A percentile compares a stretch with the other conserved stretches of the same genome.
Conservation (phyloP, 2,888 invertebrate species). For the Terebella lapidaria region DNA sequence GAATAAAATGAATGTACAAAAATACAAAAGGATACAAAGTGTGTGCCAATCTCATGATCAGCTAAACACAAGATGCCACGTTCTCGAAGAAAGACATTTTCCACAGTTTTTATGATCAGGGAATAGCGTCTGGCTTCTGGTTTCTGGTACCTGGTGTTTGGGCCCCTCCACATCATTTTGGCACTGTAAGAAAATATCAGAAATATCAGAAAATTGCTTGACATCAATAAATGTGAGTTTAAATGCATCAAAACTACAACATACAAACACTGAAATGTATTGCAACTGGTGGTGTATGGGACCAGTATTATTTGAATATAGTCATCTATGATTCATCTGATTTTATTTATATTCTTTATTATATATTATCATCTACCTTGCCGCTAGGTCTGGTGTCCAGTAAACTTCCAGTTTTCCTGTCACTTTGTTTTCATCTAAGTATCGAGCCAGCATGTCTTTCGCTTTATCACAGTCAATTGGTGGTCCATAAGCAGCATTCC, state of each 20-base stretch:
- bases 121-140: conserved; percentile 45
- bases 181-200: conserved; percentile 32
- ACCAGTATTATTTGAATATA: too few species aligned
- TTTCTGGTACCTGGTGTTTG: conserved; percentile 34
- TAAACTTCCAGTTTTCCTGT: conserved; percentile 44
- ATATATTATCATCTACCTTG: conserved; percentile 39
- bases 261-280: too few species aligned
- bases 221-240: too few species aligned
- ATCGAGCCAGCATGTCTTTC: conserved; percentile 37
- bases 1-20: too few species aligned
- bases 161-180: conserved; percentile 48
- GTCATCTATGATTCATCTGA: too few species aligned
- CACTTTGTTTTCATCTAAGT: conserved; percentile 39
- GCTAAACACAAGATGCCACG: conserved; percentile 43
- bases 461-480: conserved; percentile 37
- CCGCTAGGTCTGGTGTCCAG: conserved; percentile 44
- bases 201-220: conserved; percentile 8
- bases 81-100: conserved; percentile 42
- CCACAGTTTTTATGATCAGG: conserved; percentile 42
- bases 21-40: conserved; percentile 51
- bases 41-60: conserved; percentile 52
- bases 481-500: conserved; percentile 36
- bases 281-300: too few species aligned
- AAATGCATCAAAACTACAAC: too few species aligned
- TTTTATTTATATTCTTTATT: too few species aligned